Conservation (phyloP, 2,888 invertebrate species). For the Coelinius sp. region DNA sequence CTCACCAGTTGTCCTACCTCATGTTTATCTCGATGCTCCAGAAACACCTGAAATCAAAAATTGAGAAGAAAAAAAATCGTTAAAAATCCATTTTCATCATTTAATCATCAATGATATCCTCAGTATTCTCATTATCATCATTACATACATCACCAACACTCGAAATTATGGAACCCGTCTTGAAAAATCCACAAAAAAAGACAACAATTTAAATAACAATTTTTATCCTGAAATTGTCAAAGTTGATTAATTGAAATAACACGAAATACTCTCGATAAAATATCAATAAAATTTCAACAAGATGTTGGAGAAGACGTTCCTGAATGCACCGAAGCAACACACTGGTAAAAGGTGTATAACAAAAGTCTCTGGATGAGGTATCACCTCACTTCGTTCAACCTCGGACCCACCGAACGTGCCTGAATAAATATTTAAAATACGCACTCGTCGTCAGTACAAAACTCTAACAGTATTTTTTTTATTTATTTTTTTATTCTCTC, state of each 20-base stretch:
- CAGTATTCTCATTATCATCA: neutral
- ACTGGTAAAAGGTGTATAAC: neutral
- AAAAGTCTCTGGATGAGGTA: neutral
- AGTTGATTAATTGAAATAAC: no score
- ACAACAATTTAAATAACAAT: no score
- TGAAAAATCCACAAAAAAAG: slow-evolving; percentile 47
- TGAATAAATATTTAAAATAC: slow-evolving; percentile 37
- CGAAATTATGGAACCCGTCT: slow-evolving; percentile 66
- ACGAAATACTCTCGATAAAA: no score
- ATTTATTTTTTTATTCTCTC: neutral
- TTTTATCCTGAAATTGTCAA: no score
- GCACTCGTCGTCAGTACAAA: neutral
- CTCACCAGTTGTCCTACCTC: slow-evolving; percentile 89
- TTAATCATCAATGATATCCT: neutral
- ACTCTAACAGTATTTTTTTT: neutral
- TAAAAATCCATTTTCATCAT: no score
- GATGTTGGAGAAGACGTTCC: neutral
- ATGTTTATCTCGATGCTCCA: slow-evolving; percentile 84
- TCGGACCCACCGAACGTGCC: slow-evolving; percentile 6
- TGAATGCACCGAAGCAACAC: neutral
- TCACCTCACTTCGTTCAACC: neutral
- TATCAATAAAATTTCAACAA: no score
- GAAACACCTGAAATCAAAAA: slow-evolving; percentile 77
- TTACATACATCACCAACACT: slow-evolving; percentile 56
- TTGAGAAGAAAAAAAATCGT: no score